Percentiles rank a stretch among this genome's conserved stretches.
Conservation (phyloP, 2,888 invertebrate species). For the Volucella inflata region DNA sequence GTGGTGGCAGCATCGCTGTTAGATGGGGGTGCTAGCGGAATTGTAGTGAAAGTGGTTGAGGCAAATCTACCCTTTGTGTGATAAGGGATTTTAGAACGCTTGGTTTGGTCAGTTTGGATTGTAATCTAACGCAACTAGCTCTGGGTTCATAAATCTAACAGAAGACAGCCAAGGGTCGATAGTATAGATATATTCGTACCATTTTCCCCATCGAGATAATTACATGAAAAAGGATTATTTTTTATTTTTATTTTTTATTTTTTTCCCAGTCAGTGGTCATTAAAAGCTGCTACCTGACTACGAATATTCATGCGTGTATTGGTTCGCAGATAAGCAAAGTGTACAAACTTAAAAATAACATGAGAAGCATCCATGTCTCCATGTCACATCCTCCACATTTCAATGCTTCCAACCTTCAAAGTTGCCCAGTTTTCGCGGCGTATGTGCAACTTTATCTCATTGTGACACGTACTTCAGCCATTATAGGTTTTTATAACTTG, state of each 20-base stretch:
- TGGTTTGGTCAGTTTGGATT: conserved; percentile 61
- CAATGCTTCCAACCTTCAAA: conserved; percentile 14
- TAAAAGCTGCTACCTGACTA: conserved; percentile 43
- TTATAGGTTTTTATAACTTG: conserved; percentile 75
- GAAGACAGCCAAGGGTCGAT: conserved; percentile 39
- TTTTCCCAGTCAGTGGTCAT: conserved; percentile 44
- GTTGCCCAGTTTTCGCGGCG: conserved; percentile 24
- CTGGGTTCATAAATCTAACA: conserved; percentile 68
- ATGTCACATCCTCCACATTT: conserved; percentile 52
- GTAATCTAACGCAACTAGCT: conserved; percentile 64
- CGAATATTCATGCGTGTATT: background rate
- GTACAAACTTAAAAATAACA: conserved; percentile 57
- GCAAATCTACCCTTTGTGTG: conserved; percentile 68
- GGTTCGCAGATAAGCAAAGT: conserved; percentile 42
- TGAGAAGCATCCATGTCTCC: conserved; percentile 41
- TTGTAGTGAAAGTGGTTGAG: conserved; percentile 4
- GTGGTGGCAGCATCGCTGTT: conserved; percentile 1
- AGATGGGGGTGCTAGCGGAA: conserved; percentile 25
- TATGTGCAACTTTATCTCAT: conserved; percentile 73
- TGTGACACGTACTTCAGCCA: conserved; percentile 74
- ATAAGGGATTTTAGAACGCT: conserved; percentile 59
- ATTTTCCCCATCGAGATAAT: conserved; percentile 59
- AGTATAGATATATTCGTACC: background rate
- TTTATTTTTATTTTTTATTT: no score
- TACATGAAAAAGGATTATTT: conserved; percentile 58